phyloP scores from a whole-genome alignment of 37 sponge, comb jelly and placozoan species.

The Geodia barretti region DNA sequence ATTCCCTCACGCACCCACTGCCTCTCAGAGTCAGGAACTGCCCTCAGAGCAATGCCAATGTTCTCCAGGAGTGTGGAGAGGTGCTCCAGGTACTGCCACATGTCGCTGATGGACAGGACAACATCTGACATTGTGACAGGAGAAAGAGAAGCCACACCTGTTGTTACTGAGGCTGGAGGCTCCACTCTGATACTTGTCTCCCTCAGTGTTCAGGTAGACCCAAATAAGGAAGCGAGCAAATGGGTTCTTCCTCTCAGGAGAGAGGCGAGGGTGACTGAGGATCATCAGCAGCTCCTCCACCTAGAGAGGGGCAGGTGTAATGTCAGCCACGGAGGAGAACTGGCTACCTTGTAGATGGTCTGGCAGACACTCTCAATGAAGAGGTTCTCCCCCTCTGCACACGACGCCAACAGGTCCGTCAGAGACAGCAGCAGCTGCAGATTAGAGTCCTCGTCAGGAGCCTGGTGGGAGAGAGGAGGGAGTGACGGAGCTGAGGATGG shows the following conservation, averaged over 20 bases:
- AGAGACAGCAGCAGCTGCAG: constrained; percentile 38
- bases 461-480: not conserved
- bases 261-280: constrained; percentile 16
- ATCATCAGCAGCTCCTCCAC: constrained; percentile 25
- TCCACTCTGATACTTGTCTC: constrained; percentile 38
- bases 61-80: not conserved
- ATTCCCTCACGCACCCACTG: not conserved
- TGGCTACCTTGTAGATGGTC: too few relatives aligned
- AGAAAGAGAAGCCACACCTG: constrained; percentile 16
- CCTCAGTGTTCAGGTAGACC: constrained; percentile 69
- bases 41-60: constrained; percentile 3
- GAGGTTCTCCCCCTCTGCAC: constrained; percentile 72
- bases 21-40: constrained; percentile 4
- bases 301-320: too few relatives aligned
- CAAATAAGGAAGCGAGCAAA: constrained; percentile 73
- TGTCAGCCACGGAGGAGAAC: too few relatives aligned
- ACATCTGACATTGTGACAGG: not conserved
- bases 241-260: constrained; percentile 53
- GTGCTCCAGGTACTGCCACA: constrained; percentile 41
- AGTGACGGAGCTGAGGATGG: too few relatives aligned
- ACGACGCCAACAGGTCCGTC: constrained; percentile 77
- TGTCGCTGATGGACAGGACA: constrained; percentile 6
- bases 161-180: constrained; percentile 25
- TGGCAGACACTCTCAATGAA: constrained; percentile 85
- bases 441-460: not conserved